phyloP scores from a whole-genome alignment of 2,888 invertebrate genomes.

The Trachelus tabidus region DNA sequence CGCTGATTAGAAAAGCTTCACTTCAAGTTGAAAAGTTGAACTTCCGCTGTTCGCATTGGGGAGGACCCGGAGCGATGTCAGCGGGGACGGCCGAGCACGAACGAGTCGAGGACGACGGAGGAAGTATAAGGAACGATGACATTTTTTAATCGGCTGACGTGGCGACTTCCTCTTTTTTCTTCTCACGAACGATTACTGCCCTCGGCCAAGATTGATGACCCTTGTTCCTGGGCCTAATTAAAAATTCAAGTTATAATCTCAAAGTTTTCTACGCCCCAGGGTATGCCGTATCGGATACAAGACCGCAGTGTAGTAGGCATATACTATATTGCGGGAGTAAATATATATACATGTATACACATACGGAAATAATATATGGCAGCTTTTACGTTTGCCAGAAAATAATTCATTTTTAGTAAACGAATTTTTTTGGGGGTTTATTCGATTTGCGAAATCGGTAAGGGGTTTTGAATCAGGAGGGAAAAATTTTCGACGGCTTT shows the following conservation, averaged over 20 bases:
- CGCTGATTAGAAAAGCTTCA: constrained; percentile 22
- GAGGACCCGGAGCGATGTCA: not conserved
- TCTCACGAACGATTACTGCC: not conserved
- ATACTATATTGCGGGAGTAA: not conserved
- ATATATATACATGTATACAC: not conserved
- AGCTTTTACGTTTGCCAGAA: not conserved
- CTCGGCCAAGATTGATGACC: not conserved
- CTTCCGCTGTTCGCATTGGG: not conserved
- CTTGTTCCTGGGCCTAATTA: constrained; percentile 2
- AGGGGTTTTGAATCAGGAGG: too few species aligned
- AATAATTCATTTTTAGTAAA: not conserved
- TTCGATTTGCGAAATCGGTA: too few species aligned
- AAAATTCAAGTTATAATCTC: not conserved
- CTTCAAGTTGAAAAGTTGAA: constrained; percentile 16
- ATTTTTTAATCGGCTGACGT: constrained; percentile 5
- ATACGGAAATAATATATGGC: not conserved
- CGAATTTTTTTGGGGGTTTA: not conserved
- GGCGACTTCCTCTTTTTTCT: not conserved
- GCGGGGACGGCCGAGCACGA: not conserved
- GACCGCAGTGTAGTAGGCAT: not conserved
- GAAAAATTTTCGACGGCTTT: too few species aligned
- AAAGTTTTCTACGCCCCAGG: not conserved
- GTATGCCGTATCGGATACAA: not conserved
- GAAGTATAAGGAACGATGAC: not conserved
- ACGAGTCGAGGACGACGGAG: not conserved